Evolutionary conservation across 2,113 vertebrate genomes (phyloP), one percentile per base, ranked within the genome.

Genomic region (Xerus inauris): DNA sequence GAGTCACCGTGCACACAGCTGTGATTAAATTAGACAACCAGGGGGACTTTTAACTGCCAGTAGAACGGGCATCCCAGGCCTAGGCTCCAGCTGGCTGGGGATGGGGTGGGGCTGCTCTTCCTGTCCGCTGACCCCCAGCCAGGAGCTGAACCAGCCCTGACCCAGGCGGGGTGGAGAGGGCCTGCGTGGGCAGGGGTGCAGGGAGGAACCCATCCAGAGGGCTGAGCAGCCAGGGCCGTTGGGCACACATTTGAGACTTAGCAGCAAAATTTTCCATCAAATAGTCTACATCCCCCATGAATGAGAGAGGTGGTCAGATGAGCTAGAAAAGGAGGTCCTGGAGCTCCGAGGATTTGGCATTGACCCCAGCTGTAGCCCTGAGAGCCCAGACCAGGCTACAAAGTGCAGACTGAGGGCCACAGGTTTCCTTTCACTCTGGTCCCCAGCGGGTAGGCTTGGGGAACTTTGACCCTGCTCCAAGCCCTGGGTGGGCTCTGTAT

Each of bases 1-100:
- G 97, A 97, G 97, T 97, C 91, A 59, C 97, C 80, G 12, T 90
- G 95, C 97, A 93, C 97, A 97, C 94, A 97, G 97, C 97, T 98
- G 97, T 98, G 97, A 97, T 98, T 98, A 98, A 98, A 98, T 97
- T 97, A 98, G 97, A 97, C 96, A 96, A 96, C 97, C 95, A 81
- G 94, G 93, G 95, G 95, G 86, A 97, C 92, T 94, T 62, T 93
- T 93, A 89, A 97, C 94, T 95, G 96, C 97, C 94, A 75, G 32
- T 8, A 3, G 91, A 91, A 79, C 71, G 28, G 8, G 77, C 73
- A 6, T 95, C 95, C 89, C 28, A n/a, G 94, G 54, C 59, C 81
- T 17, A 0, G 80, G 47, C 95, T 94, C 82, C 91, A 80, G 69
- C 94, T 75, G 35, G 94, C 91, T 67, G 26, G 51, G 87, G 82